Percentiles rank a stretch among this genome's conserved stretches.
Evolutionary conservation across 2,888 invertebrate species (phyloP).

Genomic region (Dynastes hyllus): DNA sequence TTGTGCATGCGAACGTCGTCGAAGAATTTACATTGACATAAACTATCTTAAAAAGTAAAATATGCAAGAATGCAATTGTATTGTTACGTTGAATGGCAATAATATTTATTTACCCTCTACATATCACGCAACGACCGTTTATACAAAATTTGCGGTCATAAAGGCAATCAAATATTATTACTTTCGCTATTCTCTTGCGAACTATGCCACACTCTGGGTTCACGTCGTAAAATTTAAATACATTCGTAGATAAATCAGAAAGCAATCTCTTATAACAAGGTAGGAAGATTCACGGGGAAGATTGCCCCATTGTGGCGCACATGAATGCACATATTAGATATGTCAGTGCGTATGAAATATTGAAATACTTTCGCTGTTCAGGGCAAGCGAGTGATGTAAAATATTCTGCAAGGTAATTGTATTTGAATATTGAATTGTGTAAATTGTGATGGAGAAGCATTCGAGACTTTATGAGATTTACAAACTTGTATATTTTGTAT

Average conservation of each 20-base stretch:
- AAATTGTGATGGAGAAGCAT: not conserved
- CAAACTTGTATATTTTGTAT: not conserved
- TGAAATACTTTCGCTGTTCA: slow-evolving; percentile 37
- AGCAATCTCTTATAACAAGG: slow-evolving; percentile 36
- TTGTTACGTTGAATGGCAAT: not conserved
- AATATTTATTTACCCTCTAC: slow-evolving; percentile 25
- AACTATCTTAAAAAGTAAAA: slow-evolving; percentile 3
- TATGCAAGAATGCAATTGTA: slow-evolving; percentile 24
- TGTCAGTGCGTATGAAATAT: slow-evolving; percentile 36
- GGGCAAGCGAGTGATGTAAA: slow-evolving; percentile 2
- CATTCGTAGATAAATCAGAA: slow-evolving; percentile 34
- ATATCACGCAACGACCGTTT: slow-evolving; percentile 7
- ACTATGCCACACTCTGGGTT: slow-evolving; percentile 30
- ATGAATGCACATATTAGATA: slow-evolving; percentile 26
- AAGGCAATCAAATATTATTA: slow-evolving; percentile 43
- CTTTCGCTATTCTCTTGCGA: slow-evolving; percentile 26
- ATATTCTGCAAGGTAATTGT: slow-evolving; percentile 27
- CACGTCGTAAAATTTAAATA: slow-evolving; percentile 27
- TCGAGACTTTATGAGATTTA: slow-evolving; percentile 5
- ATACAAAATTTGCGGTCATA: slow-evolving; percentile 20
- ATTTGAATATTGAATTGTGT: slow-evolving; percentile 28
- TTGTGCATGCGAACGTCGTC: not conserved
- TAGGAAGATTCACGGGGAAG: slow-evolving; percentile 24
- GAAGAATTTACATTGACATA: slow-evolving; percentile 3
- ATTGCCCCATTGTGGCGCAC: slow-evolving; percentile 31